These are phyloP conservation scores for Acropternis orthonyx DNA, from an alignment of 2,797 vertebrate species.

Conservation along the genomic window DNA sequence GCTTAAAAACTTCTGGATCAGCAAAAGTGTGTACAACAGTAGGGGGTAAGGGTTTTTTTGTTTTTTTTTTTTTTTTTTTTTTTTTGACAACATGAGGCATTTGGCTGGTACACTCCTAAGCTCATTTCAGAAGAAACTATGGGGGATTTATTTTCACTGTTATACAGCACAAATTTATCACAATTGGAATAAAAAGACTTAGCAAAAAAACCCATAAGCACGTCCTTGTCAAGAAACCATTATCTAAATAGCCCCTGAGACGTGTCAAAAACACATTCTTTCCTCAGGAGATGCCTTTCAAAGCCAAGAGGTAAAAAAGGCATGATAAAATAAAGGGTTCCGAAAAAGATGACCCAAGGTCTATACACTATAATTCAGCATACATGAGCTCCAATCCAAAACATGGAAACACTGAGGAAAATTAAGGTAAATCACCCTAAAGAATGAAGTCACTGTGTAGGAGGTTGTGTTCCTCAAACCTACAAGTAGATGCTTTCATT, in stretches of 20 bases:
- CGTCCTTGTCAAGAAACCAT: constrained; percentile 19
- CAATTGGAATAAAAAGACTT: constrained; percentile 47
- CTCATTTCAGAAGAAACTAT: constrained; percentile 19
- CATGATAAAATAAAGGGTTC: constrained; percentile 12
- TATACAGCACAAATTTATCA: constrained; percentile 9
- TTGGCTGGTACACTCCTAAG: neutral
- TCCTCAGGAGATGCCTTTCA: constrained; percentile 9
- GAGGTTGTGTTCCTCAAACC: constrained; percentile 20
- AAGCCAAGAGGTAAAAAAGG: constrained; percentile 25
- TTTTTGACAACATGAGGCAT: constrained; percentile 10
- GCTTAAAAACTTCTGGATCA: constrained; percentile 37
- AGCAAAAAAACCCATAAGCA: neutral
- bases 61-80: neutral
- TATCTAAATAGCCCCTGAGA: constrained; percentile 38
- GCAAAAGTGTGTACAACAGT: constrained; percentile 20
- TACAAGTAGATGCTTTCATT: constrained; percentile 9
- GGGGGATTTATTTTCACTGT: neutral
- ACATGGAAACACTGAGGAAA: neutral
- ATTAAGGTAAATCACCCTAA: constrained; percentile 27
- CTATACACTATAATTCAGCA: neutral
- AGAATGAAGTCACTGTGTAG: constrained; percentile 6
- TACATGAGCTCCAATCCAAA: neutral
- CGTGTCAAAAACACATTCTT: neutral
- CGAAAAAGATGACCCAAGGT: constrained; percentile 5
- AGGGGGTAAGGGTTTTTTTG: neutral